phyloP scores from a whole-genome alignment of 2,888 invertebrate genomes.

The Microctonus brassicae region DNA sequence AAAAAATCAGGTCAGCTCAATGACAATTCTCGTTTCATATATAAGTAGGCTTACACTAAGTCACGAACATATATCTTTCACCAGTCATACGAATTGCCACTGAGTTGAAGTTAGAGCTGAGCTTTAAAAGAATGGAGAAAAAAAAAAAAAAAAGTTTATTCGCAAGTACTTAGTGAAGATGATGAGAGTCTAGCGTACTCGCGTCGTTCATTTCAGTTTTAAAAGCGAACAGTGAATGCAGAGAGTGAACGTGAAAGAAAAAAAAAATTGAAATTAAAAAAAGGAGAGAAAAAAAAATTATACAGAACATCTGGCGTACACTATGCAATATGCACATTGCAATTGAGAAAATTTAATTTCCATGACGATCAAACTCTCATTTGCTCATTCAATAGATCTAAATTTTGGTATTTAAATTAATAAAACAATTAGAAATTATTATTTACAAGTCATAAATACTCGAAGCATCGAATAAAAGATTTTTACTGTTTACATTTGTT shows the following conservation, averaged over 20 bases:
- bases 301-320: not conserved
- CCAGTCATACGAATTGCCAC: not conserved
- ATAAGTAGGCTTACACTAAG: not conserved
- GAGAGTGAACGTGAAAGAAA: not conserved
- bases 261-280: not conserved
- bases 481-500: too few species aligned
- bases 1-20: constrained; percentile 8
- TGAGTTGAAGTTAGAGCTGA: not conserved
- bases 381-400: constrained; percentile 30
- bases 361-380: constrained; percentile 18
- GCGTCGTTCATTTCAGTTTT: not conserved
- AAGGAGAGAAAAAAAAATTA: not conserved
- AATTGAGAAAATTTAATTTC: constrained; percentile 23
- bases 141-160: not conserved
- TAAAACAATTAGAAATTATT: too few species aligned
- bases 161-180: not conserved
- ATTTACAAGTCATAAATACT: too few species aligned
- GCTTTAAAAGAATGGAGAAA: not conserved
- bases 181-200: not conserved
- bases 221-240: not conserved
- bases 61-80: not conserved
- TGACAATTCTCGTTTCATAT: not conserved
- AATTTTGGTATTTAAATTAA: not conserved
- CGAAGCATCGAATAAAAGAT: too few species aligned
- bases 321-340: too few species aligned